phyloP scores from a whole-genome alignment of 2,888 invertebrate genomes.

The Tenthredo livida region DNA sequence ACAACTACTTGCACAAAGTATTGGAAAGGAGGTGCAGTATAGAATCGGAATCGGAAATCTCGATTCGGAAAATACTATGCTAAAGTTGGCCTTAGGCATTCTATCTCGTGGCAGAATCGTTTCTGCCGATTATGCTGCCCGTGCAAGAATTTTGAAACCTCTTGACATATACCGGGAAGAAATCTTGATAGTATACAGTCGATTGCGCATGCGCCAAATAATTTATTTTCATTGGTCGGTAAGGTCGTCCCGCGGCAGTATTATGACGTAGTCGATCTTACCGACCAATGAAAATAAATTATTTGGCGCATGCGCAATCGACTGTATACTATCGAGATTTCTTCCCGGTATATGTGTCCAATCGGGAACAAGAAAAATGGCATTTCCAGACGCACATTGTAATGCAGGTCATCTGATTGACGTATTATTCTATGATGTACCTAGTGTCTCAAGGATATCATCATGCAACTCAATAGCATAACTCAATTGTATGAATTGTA shows the following conservation, averaged over 20 bases:
- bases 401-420: neutral
- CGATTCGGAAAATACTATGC: neutral
- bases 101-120: neutral
- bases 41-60: neutral
- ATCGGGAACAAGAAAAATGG: neutral
- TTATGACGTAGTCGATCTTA: too few relatives aligned
- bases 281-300: too few relatives aligned
- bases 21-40: neutral
- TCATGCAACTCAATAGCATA: neutral
- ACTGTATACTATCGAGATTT: too few relatives aligned
- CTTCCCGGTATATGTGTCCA: too few relatives aligned
- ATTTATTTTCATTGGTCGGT: too few relatives aligned
- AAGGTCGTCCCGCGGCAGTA: too few relatives aligned
- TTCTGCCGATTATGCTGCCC: neutral
- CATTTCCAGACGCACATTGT: neutral
- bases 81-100: constrained; percentile 3
- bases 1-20: constrained; percentile 7
- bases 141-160: neutral
- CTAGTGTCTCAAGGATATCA: neutral
- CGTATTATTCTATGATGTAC: neutral
- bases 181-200: too few relatives aligned
- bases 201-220: too few relatives aligned
- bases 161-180: too few relatives aligned
- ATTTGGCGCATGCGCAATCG: too few relatives aligned
- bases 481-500: neutral